Percentiles rank a stretch among this genome's conserved stretches.
phyloP scores from a whole-genome alignment of 2,888 invertebrate species.

The Andrena hattorfiana region DNA sequence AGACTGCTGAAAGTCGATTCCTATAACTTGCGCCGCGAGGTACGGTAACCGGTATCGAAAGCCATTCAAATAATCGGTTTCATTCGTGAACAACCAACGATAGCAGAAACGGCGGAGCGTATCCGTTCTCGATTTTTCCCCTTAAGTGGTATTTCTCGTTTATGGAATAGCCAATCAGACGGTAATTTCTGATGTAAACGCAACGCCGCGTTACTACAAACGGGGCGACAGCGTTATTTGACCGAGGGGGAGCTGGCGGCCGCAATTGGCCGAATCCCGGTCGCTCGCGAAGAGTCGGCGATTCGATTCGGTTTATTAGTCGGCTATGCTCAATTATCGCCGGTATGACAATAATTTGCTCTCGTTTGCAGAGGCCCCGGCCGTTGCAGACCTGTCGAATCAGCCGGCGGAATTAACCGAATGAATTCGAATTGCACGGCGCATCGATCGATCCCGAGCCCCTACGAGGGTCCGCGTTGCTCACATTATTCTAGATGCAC shows the following conservation, averaged over 20 bases:
- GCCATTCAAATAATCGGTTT: conserved; percentile 12
- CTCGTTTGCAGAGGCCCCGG: conserved; percentile 57
- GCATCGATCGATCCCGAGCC: conserved; percentile 61
- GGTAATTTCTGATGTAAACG: conserved; percentile 61
- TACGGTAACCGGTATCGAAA: no score
- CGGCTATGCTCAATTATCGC: conserved; percentile 75
- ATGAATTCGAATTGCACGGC: conserved; percentile 61
- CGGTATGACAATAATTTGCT: conserved; percentile 75
- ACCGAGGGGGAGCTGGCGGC: conserved; percentile 35
- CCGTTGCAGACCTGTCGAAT: conserved; percentile 58
- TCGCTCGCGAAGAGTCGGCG: conserved; percentile 64
- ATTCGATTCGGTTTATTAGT: conserved; percentile 75
- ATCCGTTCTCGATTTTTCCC: not conserved
- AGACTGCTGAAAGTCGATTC: no score
- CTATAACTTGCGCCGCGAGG: no score
- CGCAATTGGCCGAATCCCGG: conserved; percentile 69
- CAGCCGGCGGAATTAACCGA: conserved; percentile 67
- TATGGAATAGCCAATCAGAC: conserved; percentile 20
- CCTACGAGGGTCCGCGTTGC: conserved; percentile 1
- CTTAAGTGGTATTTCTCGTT: conserved; percentile 40
- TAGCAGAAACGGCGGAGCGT: not conserved
- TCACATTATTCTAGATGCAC: conserved; percentile 55
- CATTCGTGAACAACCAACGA: not conserved
- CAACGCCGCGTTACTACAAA: conserved; percentile 33
- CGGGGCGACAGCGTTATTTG: conserved; percentile 41